Evolutionary conservation across 2,797 vertebrate species (phyloP).

Genomic region (Vespertilio murinus): DNA sequence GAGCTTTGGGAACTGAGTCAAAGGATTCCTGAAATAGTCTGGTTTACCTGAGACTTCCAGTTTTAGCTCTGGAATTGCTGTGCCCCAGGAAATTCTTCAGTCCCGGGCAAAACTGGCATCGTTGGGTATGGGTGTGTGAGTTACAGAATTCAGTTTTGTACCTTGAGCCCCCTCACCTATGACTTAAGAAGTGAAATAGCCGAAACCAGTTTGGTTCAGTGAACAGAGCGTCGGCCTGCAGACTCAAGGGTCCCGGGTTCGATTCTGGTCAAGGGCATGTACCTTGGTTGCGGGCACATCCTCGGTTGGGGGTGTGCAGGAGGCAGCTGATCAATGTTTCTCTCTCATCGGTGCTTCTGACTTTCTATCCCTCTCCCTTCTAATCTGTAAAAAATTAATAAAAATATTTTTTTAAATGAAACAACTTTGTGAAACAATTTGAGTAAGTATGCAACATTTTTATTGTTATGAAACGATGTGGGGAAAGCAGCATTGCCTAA

Average conservation of each 20-base stretch:
- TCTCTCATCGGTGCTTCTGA: no score
- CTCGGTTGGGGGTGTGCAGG: no score
- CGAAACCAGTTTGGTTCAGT: no score
- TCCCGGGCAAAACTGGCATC: not conserved
- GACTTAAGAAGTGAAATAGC: not conserved
- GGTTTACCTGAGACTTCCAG: not conserved
- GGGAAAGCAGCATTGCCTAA: not conserved
- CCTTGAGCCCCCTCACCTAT: not conserved
- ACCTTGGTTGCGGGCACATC: no score
- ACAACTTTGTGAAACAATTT: not conserved
- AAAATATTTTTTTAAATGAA: no score
- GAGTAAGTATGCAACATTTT: not conserved
- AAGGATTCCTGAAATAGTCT: not conserved
- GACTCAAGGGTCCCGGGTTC: no score
- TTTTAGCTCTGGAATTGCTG: not conserved
- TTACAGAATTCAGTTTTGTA: not conserved
- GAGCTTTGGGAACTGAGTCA: not conserved
- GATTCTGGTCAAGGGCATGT: no score
- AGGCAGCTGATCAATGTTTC: no score
- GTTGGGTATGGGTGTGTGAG: accelerated
- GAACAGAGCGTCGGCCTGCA: no score
- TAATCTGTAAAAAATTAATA: no score
- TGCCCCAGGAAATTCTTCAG: not conserved
- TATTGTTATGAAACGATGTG: not conserved
- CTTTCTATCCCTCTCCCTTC: no score